Evolutionary conservation across 1,140 invertebrate species (phyloP).

Genomic region (Drosophila oshimai): DNA sequence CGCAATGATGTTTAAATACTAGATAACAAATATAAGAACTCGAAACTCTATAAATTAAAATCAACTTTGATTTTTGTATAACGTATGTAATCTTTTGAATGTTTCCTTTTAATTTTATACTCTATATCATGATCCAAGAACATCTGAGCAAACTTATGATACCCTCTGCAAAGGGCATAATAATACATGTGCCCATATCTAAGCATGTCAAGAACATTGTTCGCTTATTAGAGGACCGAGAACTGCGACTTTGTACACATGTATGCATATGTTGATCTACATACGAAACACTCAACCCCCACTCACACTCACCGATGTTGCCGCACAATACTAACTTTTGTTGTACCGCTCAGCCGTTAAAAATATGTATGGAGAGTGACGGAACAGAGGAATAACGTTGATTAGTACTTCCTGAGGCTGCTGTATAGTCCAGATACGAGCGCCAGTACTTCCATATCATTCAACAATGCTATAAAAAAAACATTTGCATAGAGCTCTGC

Average conservation of each 20-base stretch:
- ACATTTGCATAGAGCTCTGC: slow-evolving; percentile 48
- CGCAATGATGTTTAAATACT: too few species aligned
- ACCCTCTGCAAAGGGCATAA: neutral
- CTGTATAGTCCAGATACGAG: slow-evolving; percentile 48
- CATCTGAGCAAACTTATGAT: too few species aligned
- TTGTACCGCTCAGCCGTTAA: slow-evolving; percentile 37
- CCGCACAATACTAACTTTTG: slow-evolving; percentile 64
- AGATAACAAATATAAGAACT: too few species aligned
- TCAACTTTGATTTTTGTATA: too few species aligned
- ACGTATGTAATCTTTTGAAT: too few species aligned
- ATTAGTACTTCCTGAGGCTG: slow-evolving; percentile 79
- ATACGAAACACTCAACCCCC: neutral
- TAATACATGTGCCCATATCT: slow-evolving; percentile 49
- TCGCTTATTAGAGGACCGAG: slow-evolving; percentile 61
- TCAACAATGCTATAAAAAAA: slow-evolving; percentile 15
- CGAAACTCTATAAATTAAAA: too few species aligned
- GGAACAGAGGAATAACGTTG: slow-evolving; percentile 45
- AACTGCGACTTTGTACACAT: slow-evolving; percentile 9
- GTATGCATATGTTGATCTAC: slow-evolving; percentile 23
- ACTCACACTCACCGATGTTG: neutral
- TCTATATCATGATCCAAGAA: too few species aligned
- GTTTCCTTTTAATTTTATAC: too few species aligned
- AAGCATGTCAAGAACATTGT: slow-evolving; percentile 80
- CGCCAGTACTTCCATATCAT: slow-evolving; percentile 25
- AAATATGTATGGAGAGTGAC: slow-evolving; percentile 1